Evolutionary conservation across 2,797 vertebrate species (phyloP), one percentile per base, ranked within the genome.

Genomic region (Bradypus variegatus): DNA sequence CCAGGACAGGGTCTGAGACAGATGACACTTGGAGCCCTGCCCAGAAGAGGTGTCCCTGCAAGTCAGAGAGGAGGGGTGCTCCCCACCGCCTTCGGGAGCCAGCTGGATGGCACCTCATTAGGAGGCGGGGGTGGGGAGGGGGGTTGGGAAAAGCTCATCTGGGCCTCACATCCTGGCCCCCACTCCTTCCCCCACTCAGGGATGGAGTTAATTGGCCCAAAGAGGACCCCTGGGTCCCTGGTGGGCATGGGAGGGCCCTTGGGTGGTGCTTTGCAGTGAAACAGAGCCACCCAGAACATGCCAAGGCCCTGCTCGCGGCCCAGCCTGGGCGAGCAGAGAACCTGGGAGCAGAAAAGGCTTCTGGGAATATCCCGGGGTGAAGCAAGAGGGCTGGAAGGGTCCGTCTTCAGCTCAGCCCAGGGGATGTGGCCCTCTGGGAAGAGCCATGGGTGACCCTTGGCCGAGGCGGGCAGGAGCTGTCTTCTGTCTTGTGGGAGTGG

Each of bases 121-220:
- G 3, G 12, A 9, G 18, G 33, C 0, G 1, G 8, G 31, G 19
- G 50, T 62, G n/a, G 0, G 70, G 33, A 29, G 23, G 18, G 1
- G 38, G 31, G 19, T 38, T 53, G 65, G 45, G 8, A 36, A 64
- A 85, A 13, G 33, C 23, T 77, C 45, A 4, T 6, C 75, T 15
- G 33, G 75, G 27, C 33, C 27, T 1, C 0, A 7, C 19, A 13
- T 13, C 41, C 53, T n/a, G 80, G 78, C 21, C 41, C 53, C 15
- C 25, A 1, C 41, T n/a, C 12, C 75, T 79, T 55, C 16, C 53
- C n/a, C 73, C 7, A 0, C 64, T 1, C 1, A 6, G 29, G 55
- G 50, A 0, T 7, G 77, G 29, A 60, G 53, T 60, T 76, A 27
- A 3, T 23, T 6, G 6, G 72, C 38, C 27, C 58, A 19, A 58